phyloP scores from a whole-genome alignment of 2,888 invertebrate species.

The Drosophila meridiana region DNA sequence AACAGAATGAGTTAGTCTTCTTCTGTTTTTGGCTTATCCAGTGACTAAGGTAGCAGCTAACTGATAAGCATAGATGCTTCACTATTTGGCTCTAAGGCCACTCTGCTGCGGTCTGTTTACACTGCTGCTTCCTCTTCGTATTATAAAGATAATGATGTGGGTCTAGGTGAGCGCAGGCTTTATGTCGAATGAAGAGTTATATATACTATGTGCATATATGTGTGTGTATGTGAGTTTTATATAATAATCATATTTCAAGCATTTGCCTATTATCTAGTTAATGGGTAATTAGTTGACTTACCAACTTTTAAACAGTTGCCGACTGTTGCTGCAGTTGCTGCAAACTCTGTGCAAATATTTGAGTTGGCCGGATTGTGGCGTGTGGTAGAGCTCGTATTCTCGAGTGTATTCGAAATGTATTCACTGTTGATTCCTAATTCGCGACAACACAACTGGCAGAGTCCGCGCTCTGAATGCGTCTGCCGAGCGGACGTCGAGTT shows the following conservation, averaged over 20 bases:
- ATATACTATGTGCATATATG: background rate
- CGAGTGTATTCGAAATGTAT: slow-evolving; percentile 21
- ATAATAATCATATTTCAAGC: slow-evolving; percentile 42
- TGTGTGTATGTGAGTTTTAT: slow-evolving; percentile 48
- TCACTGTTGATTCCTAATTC: slow-evolving; percentile 15
- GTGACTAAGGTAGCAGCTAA: slow-evolving; percentile 34
- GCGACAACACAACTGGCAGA: slow-evolving; percentile 59
- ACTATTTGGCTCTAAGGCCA: slow-evolving; percentile 41
- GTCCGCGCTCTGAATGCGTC: slow-evolving; percentile 65
- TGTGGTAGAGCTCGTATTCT: background rate
- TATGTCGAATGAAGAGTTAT: slow-evolving; percentile 65
- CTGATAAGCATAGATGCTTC: slow-evolving; percentile 61
- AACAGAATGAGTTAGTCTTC: background rate
- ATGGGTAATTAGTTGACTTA: slow-evolving; percentile 48
- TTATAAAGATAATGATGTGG: slow-evolving; percentile 68
- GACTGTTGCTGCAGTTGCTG: slow-evolving; percentile 44
- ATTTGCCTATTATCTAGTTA: slow-evolving; percentile 3
- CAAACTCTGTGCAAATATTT: slow-evolving; percentile 55
- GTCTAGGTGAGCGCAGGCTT: slow-evolving; percentile 56
- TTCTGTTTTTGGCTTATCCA: slow-evolving; percentile 39
- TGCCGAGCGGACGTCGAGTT: slow-evolving; percentile 49
- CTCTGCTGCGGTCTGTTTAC: slow-evolving; percentile 45
- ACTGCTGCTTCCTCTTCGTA: slow-evolving; percentile 35
- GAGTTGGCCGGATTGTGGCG: slow-evolving; percentile 2
- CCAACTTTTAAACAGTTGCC: slow-evolving; percentile 47